Percentiles rank a stretch among this genome's conserved stretches.
These are phyloP conservation scores for Antedon mediterranea DNA, from an alignment of 53 echinoderm and acorn worm species.

Conservation along the genomic window DNA sequence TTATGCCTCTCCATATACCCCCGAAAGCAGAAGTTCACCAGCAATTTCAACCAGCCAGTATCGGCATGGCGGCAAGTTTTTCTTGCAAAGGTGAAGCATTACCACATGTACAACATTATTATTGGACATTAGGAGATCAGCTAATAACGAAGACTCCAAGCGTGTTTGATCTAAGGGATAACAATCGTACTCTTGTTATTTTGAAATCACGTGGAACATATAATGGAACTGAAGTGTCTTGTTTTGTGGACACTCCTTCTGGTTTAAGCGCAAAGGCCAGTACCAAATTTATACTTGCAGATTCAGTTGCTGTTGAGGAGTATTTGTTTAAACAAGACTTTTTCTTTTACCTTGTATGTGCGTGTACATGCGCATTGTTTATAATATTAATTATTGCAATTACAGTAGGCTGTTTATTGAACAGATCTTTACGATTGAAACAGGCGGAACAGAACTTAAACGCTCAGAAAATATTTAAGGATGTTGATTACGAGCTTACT, in stretches of 20 bases:
- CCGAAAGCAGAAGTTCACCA: constrained; percentile 12
- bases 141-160: not conserved
- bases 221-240: not conserved
- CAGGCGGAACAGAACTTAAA: not conserved
- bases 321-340: not conserved
- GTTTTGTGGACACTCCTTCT: not conserved
- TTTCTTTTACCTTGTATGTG: not conserved
- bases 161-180: not conserved
- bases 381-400: not conserved
- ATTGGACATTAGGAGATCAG: not conserved
- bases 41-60: constrained; percentile 28
- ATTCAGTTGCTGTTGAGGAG: not conserved
- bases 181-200: not conserved
- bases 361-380: not conserved
- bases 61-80: constrained; percentile 33
- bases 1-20: constrained; percentile 60
- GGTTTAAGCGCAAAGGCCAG: not conserved
- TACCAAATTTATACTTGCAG: not conserved
- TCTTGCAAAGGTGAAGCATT: not conserved
- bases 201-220: not conserved
- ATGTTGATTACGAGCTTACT: not conserved
- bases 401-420: not conserved
- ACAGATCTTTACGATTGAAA: not conserved
- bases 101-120: not conserved
- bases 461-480: not conserved